phyloP scores from a whole-genome alignment of 2,888 invertebrate species.

The Argyresthia goedartella region DNA sequence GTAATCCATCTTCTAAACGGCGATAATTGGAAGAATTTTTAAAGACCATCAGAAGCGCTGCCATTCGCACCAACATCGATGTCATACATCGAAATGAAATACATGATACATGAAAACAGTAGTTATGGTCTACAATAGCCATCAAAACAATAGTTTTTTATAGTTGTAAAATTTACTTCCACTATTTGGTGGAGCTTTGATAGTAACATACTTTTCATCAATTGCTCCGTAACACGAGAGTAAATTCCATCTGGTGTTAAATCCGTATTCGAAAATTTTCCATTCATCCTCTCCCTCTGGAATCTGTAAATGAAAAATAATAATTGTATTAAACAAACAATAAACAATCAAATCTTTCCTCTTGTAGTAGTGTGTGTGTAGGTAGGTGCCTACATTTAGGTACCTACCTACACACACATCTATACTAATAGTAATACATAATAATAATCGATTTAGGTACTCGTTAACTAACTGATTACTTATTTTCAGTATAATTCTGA shows the following conservation, averaged over 20 bases:
- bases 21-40: constrained; percentile 15
- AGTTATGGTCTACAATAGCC: constrained; percentile 17
- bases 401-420: too few species aligned
- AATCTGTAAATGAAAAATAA: constrained; percentile 19
- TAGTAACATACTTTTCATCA: constrained; percentile 25
- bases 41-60: constrained; percentile 15
- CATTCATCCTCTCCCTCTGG: constrained; percentile 17
- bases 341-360: too few species aligned
- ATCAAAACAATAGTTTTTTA: constrained; percentile 18
- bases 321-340: background rate
- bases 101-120: too few species aligned
- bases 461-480: constrained; percentile 12
- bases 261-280: constrained; percentile 19
- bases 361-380: too few species aligned
- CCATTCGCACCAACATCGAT: constrained; percentile 17
- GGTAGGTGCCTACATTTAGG: too few species aligned
- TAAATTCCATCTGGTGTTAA: constrained; percentile 24
- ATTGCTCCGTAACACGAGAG: constrained; percentile 22
- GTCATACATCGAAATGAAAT: too few species aligned
- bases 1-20: constrained; percentile 14
- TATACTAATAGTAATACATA: constrained; percentile 4
- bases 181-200: constrained; percentile 17
- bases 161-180: constrained; percentile 22
- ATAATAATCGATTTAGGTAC: background rate
- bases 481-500: constrained; percentile 10